These are phyloP conservation scores for Neogale vison DNA, from an alignment of 2,113 vertebrate genomes.

Conservation along the genomic window DNA sequence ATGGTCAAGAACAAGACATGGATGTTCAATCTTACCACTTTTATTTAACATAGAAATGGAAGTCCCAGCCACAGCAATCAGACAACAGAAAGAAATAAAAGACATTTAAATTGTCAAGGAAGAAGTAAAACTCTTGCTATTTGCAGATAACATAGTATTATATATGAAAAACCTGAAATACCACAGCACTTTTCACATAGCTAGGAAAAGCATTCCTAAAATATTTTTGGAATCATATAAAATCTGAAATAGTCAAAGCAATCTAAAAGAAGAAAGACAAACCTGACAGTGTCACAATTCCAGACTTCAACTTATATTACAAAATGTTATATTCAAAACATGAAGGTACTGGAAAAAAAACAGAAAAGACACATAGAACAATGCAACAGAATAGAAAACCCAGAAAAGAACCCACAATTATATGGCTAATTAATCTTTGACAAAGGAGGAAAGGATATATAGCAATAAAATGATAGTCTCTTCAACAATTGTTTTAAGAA, in stretches of 20 bases:
- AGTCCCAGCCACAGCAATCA: neutral
- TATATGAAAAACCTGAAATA: neutral
- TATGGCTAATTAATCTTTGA: neutral
- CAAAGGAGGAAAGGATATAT: neutral
- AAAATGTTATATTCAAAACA: neutral
- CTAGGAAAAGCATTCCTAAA: neutral
- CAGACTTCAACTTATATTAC: neutral
- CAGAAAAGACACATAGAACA: neutral
- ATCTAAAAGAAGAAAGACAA: neutral
- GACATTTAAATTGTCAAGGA: neutral
- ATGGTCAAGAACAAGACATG: neutral
- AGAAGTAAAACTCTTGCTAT: neutral
- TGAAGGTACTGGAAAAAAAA: neutral
- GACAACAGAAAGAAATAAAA: neutral
- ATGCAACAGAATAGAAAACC: neutral
- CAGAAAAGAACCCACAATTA: neutral
- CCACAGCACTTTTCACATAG: neutral
- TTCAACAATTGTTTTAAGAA: neutral
- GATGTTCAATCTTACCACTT: neutral
- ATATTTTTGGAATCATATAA: neutral
- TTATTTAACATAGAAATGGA: neutral
- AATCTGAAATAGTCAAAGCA: neutral
- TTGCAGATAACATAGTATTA: neutral
- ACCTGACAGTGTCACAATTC: neutral
- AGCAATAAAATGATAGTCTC: neutral